These are phyloP conservation scores for Geotria australis DNA, from an alignment of 2,797 vertebrate genomes.

Conservation along the genomic window DNA sequence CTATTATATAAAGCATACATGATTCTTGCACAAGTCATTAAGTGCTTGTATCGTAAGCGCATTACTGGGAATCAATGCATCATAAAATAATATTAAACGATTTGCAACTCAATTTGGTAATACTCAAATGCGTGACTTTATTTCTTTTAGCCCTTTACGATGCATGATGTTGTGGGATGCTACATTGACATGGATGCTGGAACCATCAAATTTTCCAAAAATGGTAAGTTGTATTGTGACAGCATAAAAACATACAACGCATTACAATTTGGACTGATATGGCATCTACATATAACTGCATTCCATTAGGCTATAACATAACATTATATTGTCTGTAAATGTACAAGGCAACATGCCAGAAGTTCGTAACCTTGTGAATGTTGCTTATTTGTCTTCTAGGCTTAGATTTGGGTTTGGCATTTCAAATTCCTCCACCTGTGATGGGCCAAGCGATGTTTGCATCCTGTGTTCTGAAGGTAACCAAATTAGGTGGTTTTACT, in stretches of 20 bases:
- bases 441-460: slow-evolving; percentile 58
- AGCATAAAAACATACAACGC: neutral
- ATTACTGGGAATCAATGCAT: too few species aligned
- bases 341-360: neutral
- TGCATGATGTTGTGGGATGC: slow-evolving; percentile 86
- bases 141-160: slow-evolving; percentile 55
- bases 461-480: slow-evolving; percentile 82
- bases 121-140: too few species aligned
- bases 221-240: slow-evolving; percentile 19
- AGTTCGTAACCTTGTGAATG: neutral
- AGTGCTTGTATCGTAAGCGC: too few species aligned
- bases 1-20: neutral
- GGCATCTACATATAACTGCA: neutral
- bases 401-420: slow-evolving; percentile 59
- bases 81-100: too few species aligned
- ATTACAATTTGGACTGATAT: neutral
- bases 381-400: slow-evolving; percentile 13
- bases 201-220: slow-evolving; percentile 70
- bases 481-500: neutral
- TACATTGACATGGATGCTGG: slow-evolving; percentile 48
- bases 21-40: neutral
- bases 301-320: too few species aligned
- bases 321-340: too few species aligned
- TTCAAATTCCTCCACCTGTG: slow-evolving; percentile 44
- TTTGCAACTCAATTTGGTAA: too few species aligned